Percentiles rank a stretch among this genome's conserved stretches.
Evolutionary conservation across 2,113 vertebrate genomes (phyloP).

Genomic region (Oncorhynchus kisutch): DNA sequence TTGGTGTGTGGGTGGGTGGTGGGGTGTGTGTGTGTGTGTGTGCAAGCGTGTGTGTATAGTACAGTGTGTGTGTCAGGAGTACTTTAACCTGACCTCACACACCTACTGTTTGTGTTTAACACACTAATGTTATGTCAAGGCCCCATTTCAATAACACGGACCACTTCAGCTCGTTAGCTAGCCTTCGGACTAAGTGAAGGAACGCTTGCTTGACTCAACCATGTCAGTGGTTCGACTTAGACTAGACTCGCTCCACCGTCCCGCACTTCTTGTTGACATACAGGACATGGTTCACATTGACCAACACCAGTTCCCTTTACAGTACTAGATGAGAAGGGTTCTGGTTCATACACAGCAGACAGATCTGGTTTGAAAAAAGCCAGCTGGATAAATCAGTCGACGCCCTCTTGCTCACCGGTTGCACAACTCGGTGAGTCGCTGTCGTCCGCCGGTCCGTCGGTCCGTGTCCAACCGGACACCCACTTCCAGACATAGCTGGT

Average conservation of each 20-base stretch:
- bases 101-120: neutral
- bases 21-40: neutral
- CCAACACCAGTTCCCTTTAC: neutral
- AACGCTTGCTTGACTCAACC: slow-evolving; percentile 28
- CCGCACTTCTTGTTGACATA: neutral
- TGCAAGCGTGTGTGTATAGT: slow-evolving; percentile 9
- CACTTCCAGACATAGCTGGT: neutral
- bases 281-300: no score
- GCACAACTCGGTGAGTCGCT: slow-evolving; percentile 19
- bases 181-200: slow-evolving; percentile 30
- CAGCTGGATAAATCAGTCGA: neutral
- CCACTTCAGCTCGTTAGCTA: slow-evolving; percentile 20
- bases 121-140: neutral
- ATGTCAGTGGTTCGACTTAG: slow-evolving; percentile 29
- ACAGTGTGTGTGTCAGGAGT: neutral
- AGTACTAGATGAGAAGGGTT: neutral
- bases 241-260: slow-evolving; percentile 11
- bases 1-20: neutral
- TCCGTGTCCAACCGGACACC: slow-evolving; percentile 33
- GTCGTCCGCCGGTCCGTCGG: slow-evolving; percentile 16
- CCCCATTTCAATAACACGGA: neutral
- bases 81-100: neutral
- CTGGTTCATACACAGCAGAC: neutral
- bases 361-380: neutral
- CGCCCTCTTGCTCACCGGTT: neutral